These are phyloP conservation scores for Priapulus caudatus DNA, from an alignment of 2,888 invertebrate species.

Conservation along the genomic window DNA sequence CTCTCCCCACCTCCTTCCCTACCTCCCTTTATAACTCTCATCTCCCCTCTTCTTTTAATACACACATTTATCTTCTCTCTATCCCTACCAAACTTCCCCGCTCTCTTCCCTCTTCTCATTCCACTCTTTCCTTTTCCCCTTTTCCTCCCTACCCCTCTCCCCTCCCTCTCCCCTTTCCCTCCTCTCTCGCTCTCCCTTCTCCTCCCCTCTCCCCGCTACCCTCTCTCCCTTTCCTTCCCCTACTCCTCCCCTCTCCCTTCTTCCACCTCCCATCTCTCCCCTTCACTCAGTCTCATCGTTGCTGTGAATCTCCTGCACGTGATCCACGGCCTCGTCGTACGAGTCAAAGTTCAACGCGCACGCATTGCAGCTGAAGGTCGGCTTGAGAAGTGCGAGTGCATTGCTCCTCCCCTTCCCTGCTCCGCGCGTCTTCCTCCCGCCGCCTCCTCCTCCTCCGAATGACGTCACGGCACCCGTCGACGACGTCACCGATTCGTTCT, in stretches of 20 bases:
- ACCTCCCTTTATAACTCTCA: not conserved
- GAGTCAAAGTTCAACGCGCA: not conserved
- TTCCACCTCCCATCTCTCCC: not conserved
- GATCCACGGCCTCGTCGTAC: not conserved
- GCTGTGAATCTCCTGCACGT: not conserved
- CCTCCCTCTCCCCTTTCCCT: conserved; percentile 3
- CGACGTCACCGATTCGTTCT: too few relatives aligned
- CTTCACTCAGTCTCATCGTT: not conserved
- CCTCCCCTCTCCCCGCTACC: not conserved
- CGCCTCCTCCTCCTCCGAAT: too few relatives aligned
- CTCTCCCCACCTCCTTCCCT: not conserved
- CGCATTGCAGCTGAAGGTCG: not conserved
- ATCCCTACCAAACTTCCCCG: not conserved
- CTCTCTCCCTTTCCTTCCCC: conserved; percentile 3
- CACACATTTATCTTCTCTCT: not conserved
- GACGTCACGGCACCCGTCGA: too few relatives aligned
- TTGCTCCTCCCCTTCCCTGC: too few relatives aligned
- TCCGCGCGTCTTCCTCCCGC: too few relatives aligned
- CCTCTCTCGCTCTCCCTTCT: conserved; percentile 1
- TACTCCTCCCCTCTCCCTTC: not conserved
- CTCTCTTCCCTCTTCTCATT: not conserved
- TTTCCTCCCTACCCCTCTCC: not conserved
- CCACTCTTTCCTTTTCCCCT: not conserved
- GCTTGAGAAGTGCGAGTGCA: not conserved
- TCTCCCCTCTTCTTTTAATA: too few relatives aligned